Percentiles rank a stretch among this genome's conserved stretches.
These are phyloP conservation scores for Calephelis nemesis DNA, from an alignment of 1,140 invertebrate genomes.

Conservation along the genomic window DNA sequence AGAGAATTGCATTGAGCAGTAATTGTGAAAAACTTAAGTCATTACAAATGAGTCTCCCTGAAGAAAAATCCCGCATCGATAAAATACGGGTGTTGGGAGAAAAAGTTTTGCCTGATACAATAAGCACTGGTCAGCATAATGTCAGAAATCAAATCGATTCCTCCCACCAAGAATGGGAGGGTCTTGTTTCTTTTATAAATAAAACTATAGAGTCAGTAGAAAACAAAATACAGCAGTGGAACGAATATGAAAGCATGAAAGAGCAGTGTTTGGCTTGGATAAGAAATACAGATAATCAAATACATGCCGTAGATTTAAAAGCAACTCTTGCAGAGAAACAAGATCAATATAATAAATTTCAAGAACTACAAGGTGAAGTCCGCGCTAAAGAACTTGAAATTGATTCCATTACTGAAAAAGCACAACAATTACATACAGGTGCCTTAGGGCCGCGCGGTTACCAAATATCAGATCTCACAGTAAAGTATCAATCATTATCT, in stretches of 20 bases:
- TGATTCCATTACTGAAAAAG: conserved; percentile 93
- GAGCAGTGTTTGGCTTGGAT: conserved; percentile 94
- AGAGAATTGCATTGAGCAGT: conserved; percentile 92
- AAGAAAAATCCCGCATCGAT: conserved; percentile 91
- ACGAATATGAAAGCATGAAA: conserved; percentile 93
- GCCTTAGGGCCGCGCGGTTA: conserved; percentile 81
- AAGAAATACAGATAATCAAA: conserved; percentile 90
- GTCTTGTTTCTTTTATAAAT: conserved; percentile 86
- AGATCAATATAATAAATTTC: conserved; percentile 88
- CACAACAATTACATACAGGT: conserved; percentile 90
- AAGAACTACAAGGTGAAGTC: conserved; percentile 92
- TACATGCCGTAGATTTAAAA: conserved; percentile 94
- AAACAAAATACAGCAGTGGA: conserved; percentile 92
- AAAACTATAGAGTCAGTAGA: conserved; percentile 89
- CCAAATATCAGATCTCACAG: conserved; percentile 91
- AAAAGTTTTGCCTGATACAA: conserved; percentile 93
- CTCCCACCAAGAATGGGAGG: conserved; percentile 94
- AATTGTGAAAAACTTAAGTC: conserved; percentile 95
- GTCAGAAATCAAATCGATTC: conserved; percentile 92
- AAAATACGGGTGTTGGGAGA: conserved; percentile 90
- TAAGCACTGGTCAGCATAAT: conserved; percentile 91
- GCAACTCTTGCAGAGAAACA: conserved; percentile 91
- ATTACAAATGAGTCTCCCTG: conserved; percentile 87
- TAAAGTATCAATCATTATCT: conserved; percentile 94
- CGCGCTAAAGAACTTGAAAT: conserved; percentile 95